These are phyloP conservation scores for Saccostrea cuccullata DNA, from an alignment of 1,140 invertebrate genomes.

Conservation along the genomic window DNA sequence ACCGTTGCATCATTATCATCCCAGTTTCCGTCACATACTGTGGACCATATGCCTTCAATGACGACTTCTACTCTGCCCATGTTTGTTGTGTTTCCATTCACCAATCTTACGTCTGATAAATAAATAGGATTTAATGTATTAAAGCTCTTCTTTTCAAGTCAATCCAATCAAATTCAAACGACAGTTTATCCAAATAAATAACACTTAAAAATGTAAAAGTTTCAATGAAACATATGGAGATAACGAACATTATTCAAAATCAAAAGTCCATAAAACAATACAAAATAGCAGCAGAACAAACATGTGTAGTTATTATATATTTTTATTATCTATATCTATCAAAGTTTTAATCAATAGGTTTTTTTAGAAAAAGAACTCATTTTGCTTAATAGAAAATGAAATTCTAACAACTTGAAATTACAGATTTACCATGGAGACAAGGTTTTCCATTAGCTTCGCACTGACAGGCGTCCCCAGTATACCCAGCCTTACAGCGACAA, in stretches of 20 bases:
- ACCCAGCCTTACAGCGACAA: background rate
- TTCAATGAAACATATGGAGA: too few species aligned
- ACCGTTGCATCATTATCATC: slow-evolving; percentile 17
- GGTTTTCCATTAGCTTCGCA: background rate
- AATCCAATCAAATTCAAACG: too few species aligned
- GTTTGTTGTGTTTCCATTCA: slow-evolving; percentile 44
- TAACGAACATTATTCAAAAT: too few species aligned
- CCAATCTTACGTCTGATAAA: slow-evolving; percentile 52
- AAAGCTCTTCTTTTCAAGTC: background rate
- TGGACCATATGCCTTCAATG: background rate
- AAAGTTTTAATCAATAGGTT: too few species aligned
- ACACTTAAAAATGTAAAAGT: too few species aligned
- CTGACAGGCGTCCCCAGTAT: background rate
- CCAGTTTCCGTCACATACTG: slow-evolving; percentile 16
- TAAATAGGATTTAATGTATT: background rate
- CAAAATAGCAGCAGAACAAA: too few species aligned
- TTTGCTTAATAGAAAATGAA: too few species aligned
- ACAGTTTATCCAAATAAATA: too few species aligned
- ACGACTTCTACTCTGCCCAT: slow-evolving; percentile 35
- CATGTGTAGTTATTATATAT: too few species aligned
- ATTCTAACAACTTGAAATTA: background rate
- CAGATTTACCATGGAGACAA: background rate
- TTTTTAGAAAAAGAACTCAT: too few species aligned
- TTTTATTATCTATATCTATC: too few species aligned
- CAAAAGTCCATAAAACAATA: too few species aligned